Conservation (phyloP, 2,113 vertebrate species). For the Poeciliopsis prolifica region DNA sequence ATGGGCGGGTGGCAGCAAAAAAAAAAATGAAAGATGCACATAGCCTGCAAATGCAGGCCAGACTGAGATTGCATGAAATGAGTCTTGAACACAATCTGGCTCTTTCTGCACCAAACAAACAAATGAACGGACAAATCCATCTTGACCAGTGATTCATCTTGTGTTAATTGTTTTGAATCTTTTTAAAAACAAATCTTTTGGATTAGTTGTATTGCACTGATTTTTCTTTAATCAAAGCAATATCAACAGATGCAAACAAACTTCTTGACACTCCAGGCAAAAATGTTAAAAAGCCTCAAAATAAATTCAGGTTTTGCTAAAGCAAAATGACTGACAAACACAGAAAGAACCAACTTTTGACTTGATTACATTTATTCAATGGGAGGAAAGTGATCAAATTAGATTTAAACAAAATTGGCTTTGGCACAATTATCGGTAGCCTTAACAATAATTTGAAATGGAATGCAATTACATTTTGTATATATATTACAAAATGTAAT, state of each 20-base stretch:
- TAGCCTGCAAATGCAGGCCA: constrained; percentile 58
- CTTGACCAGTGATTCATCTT: constrained; percentile 29
- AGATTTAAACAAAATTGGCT: no score
- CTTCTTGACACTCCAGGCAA: not conserved
- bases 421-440: not conserved
- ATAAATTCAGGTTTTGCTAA: not conserved
- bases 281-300: not conserved
- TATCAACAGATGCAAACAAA: not conserved
- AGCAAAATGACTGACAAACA: no score
- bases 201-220: not conserved
- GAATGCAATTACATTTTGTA: not conserved
- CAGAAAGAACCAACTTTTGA: no score
- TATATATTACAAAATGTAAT: no score
- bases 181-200: no score
- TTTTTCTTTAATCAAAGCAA: not conserved
- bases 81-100: constrained; percentile 59
- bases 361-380: no score
- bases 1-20: constrained; percentile 63
- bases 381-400: no score
- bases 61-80: constrained; percentile 73
- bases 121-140: constrained; percentile 41
- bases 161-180: constrained; percentile 1
- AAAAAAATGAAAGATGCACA: constrained; percentile 54
- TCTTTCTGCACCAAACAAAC: constrained; percentile 51
- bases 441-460: not conserved